Evolutionary conservation across 2,888 invertebrate species (phyloP), one percentile per base, ranked within the genome.

Genomic region (Sialis lutaria): DNA sequence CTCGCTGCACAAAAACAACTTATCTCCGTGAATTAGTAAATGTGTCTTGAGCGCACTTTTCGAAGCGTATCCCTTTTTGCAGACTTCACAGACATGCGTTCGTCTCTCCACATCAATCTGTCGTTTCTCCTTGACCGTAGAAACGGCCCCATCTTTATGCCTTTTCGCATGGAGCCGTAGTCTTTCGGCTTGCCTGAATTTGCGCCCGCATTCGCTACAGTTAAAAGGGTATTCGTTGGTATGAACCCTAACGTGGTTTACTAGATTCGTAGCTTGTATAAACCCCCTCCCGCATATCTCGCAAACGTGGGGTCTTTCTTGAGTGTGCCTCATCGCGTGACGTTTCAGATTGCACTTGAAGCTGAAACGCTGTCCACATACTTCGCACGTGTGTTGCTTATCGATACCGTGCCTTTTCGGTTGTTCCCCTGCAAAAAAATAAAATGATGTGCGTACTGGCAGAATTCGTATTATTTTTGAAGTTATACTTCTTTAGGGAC

Each of bases 1-100:
- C n/a, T 49, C 48, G 35, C 50, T 53, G 37, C 53, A 53, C 1
- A 51, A 40, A 40, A 50, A 53, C 12, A 35, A 42, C 37, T 50
- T 50, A 37, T 50, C 50, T 6, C 53, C 51, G 22, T 53, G 52
- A 10, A 45, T 35, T 37, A 47, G 35, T 32, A 8, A 37, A 39
- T 48, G 51, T 2, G 30, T 33, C 9, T 51, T 53, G 3, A 44
- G 35, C 6, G 33, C 34, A 33, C 33, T 13, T 12, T 34, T 33
- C 6, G 33, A 12, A n/a, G 35, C 10, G 12, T 31, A 44, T 34
- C 44, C 44, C 35, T 44, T 44, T 6, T 44, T 10, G 33, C 44
- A 44, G 12, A 44, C 30, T 33, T 44, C 12, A 33, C 44, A 44
- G 10, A 33, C 9, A 44, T 33, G 34, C n/a, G 37, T 37, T 8